Evolutionary conservation across 2,888 invertebrate genomes (phyloP), one percentile per base, ranked within the genome.

Genomic region (Carcina quercana): DNA sequence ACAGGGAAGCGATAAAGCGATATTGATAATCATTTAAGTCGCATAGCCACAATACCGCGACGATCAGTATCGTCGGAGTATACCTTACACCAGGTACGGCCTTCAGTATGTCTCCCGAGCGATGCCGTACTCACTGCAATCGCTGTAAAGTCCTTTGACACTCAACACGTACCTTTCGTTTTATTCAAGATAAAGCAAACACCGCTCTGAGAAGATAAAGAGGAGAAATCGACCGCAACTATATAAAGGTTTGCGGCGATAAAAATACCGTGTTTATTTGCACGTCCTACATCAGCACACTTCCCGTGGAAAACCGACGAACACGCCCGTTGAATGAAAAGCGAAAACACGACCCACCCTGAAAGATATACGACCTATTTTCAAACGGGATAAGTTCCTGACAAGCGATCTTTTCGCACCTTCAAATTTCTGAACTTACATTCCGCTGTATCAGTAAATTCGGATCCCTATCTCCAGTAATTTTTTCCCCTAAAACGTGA

Each of bases 191-290:
- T 82, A 80, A 82, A 82, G 75, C 74, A 80, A 76, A 80, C 71
- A 76, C 73, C 74, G 72, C 75, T 69, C 69, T 57, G 66, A 58
- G 65, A 54, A 74, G 78, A 80, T 80, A 82, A 82, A 80, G 71
- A 76, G 78, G 67, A 72, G 74, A 82, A 80, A 83, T 80, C 82
- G 75, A 79, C 79, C 78, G 73, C 79, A 73, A 80, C 82, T 80
- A 80, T 80, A 82, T 82, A 82, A 82, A 83, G 82, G 83, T 82
- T 82, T 78, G 79, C 59, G 60, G 59, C 72, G 70, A 80, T 83
- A 83, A 83, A 83, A 82, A 83, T 83, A 79, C 75, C 64, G 73
- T 80, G 80, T 83, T 83, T 83, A 83, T 82, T 82, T 79, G 75
- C 82, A 79, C 79, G 82, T 82, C 80, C 80, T 78, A 82, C 79